A percentile compares a stretch with the other conserved stretches of the same genome.
phyloP scores from a whole-genome alignment of 2,888 invertebrate species.

The Limnephilus auricula region DNA sequence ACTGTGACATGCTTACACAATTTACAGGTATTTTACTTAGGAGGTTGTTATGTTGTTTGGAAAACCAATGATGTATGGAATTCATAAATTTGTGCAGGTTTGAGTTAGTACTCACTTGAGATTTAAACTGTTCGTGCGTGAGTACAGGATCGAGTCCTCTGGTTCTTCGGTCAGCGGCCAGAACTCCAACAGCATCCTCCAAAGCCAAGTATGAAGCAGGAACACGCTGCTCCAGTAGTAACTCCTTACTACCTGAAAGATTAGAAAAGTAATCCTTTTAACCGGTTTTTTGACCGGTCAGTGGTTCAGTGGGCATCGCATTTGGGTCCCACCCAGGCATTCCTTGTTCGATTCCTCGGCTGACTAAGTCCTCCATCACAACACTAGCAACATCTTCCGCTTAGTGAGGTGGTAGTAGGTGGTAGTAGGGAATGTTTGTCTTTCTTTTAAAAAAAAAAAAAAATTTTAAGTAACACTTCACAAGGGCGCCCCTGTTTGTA shows the following conservation, averaged over 20 bases:
- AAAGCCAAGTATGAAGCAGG: slow-evolving; percentile 97
- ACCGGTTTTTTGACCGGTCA: too few species aligned
- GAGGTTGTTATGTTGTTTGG: not conserved
- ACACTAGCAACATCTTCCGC: too few species aligned
- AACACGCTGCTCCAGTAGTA: slow-evolving; percentile 94
- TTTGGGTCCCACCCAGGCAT: too few species aligned
- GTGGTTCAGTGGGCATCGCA: too few species aligned
- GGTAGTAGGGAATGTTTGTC: too few species aligned
- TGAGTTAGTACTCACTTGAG: slow-evolving; percentile 69
- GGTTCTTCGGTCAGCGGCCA: slow-evolving; percentile 86
- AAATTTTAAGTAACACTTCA: too few species aligned
- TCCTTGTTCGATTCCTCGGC: too few species aligned
- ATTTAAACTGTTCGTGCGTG: slow-evolving; percentile 86
- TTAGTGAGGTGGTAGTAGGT: too few species aligned
- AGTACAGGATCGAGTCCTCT: slow-evolving; percentile 89
- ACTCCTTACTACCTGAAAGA: slow-evolving; percentile 87
- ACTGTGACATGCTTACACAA: not conserved
- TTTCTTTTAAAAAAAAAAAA: too few species aligned
- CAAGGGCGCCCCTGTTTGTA: too few species aligned
- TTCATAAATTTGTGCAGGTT: not conserved
- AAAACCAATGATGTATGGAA: not conserved
- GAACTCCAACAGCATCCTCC: slow-evolving; percentile 92
- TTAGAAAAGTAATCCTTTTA: not conserved
- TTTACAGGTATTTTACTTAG: not conserved
- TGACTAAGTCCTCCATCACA: too few species aligned